Evolutionary conservation across 1,140 invertebrate species (phyloP), one percentile per base, ranked within the genome.

Genomic region (Anadara kagoshimensis): DNA sequence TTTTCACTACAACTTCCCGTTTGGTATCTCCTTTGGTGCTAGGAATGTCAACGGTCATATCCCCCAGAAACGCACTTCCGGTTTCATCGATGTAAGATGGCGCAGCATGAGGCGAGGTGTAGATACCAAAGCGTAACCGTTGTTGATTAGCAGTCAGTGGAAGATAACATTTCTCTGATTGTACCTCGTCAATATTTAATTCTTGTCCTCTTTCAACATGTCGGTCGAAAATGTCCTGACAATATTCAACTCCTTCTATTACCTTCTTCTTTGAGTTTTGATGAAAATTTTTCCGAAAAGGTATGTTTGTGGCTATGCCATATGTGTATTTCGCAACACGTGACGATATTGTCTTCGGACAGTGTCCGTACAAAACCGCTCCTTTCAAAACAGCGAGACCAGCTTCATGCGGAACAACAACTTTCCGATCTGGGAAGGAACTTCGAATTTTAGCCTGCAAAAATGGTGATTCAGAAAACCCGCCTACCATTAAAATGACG

Each of bases 371-470:
- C 5, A 71, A 54, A 36, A 76, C 73, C 0, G 77, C 77, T 11
- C 77, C 77, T 62, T 73, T 78, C 16, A 78, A n/a, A 11, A 78
- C 77, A 5, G 69, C 73, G 14, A 78, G 26, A 1, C 77, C 73
- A 7, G 77, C 69, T 11, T 78, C 77, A 20, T 63, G 12, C 18
- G 77, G 77, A 36, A 76, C 51, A 7, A 78, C 72, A 24, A 78
- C 20, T 26, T 45, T 47, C 16, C 43, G 44, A 8, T 71, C 14
- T 14, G 68, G 54, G 41, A 75, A 72, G 24, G 22, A 45, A 20
- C 44, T 43, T 24, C 65, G 61, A 10, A 78, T 57, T 20, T 12
- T 44, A 1, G 68, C 49, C 57, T 76, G 77, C 2, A 78, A 44
- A 18, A 75, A 63, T 8, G 57, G 69, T 0, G 73, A 75, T 62